Evolutionary conservation across 2,797 vertebrate genomes (phyloP).

Genomic region (Botia almorhae): DNA sequence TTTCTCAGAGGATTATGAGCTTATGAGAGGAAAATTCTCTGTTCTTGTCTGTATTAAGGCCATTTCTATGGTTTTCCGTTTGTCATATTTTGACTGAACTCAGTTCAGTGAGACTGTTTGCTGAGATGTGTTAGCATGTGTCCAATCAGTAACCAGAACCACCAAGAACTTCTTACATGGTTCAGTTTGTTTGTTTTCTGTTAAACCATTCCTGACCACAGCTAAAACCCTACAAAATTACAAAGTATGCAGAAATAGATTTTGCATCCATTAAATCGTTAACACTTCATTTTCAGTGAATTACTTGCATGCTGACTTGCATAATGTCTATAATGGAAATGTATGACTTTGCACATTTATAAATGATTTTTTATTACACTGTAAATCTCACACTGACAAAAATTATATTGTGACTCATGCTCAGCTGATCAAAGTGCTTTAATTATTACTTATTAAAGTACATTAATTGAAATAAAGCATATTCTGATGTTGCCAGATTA

Average conservation of each 20-base stretch:
- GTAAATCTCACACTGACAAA: conserved; percentile 7
- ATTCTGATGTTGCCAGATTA: no score
- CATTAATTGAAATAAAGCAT: no score
- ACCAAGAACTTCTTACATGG: neutral
- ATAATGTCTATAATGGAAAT: conserved; percentile 26
- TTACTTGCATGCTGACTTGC: conserved; percentile 9
- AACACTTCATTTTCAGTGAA: conserved; percentile 33
- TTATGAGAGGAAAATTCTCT: conserved; percentile 20
- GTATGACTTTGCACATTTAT: conserved; percentile 35
- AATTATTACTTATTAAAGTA: no score
- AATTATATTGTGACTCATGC: neutral
- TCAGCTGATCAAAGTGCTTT: conserved; percentile 1
- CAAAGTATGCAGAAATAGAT: neutral
- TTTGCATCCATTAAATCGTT: conserved; percentile 25
- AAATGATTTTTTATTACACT: conserved; percentile 17
- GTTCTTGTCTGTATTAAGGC: conserved; percentile 39
- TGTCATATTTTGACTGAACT: conserved; percentile 14
- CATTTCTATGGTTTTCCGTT: conserved; percentile 27
- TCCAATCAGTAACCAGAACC: neutral
- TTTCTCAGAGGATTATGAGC: conserved; percentile 29
- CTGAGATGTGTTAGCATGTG: neutral
- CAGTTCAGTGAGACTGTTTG: neutral
- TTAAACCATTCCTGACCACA: no score
- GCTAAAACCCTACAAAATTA: no score
- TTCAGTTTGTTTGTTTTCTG: neutral